Evolutionary conservation across 2,888 invertebrate genomes (phyloP), one percentile per base, ranked within the genome.

Genomic region (Zeuzera pyrina): DNA sequence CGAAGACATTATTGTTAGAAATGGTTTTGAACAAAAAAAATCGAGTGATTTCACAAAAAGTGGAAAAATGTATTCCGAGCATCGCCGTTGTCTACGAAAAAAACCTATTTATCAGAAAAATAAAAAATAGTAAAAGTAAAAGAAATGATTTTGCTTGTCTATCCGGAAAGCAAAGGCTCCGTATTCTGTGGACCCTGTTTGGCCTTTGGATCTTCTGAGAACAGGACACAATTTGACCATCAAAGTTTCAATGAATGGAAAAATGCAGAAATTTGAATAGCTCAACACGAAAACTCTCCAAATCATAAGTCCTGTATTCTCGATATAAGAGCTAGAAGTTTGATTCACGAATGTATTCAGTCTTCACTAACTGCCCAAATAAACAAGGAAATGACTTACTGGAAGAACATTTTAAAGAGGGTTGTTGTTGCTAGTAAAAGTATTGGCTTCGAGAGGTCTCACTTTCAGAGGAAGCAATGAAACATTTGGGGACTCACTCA

Each of bases 211-310:
- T 29, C 41, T 35, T 33, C 43, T 30, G 35, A 41, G 36, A 26
- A 39, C 29, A 41, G 13, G 26, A 38, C 33, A 30, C 34, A 42
- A 23, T 43, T 45, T 22, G 38, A 42, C 28, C 34, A 44, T 24
- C 38, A 41, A 41, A 45, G 46, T 38, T 46, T 45, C 29, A 43
- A 43, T 44, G 38, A 45, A 23, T 44, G 48, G 45, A 45, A 45
- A 42, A 43, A 47, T 37, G 42, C 42, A 40, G 29, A 31, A 29
- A 16, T 22, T 7, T 26, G 32, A 36, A 26, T 36, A 34, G 31
- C 29, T 34, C 31, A 46, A 25, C 45, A 47, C 41, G 47, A 46
- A 45, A 45, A 43, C 35, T 45, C 40, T 41, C 33, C 36, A 11
- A 28, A 27, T 41, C 46, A 45, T 41, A 47, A 45, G 39, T 41